Conservation (phyloP, 2,888 invertebrate genomes). For the Papilio elwesi region DNA sequence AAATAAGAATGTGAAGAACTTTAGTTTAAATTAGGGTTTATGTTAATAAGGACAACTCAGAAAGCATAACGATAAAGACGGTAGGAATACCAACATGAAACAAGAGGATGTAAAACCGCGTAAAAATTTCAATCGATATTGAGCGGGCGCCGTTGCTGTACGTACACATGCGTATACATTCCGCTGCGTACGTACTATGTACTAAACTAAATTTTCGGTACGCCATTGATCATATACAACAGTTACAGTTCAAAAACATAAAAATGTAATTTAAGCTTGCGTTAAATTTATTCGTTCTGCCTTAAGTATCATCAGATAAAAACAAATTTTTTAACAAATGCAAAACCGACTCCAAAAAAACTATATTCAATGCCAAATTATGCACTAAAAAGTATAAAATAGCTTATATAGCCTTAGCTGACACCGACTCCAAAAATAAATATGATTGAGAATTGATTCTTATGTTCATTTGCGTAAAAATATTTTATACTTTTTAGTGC, state of each 20-base stretch:
- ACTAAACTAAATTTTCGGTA: slow-evolving; percentile 26
- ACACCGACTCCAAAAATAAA: no score
- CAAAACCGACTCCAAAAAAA: no score
- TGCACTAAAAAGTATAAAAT: no score
- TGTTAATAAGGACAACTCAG: neutral
- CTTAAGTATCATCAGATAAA: no score
- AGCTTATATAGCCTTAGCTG: no score
- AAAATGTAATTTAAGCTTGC: neutral
- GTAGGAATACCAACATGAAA: slow-evolving; percentile 7
- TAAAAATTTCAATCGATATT: slow-evolving; percentile 30
- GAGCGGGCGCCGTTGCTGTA: slow-evolving; percentile 10
- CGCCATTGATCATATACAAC: slow-evolving; percentile 18
- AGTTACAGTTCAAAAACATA: neutral
- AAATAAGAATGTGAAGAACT: neutral
- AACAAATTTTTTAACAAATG: no score
- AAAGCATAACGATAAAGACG: neutral
- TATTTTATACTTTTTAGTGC: no score
- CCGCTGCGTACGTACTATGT: slow-evolving; percentile 18
- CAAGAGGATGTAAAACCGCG: slow-evolving; percentile 7
- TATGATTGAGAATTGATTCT: no score
- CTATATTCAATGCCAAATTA: no score
- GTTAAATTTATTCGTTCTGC: no score
- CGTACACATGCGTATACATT: slow-evolving; percentile 20
- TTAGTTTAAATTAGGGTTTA: neutral
- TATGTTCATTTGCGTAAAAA: no score